These are phyloP conservation scores for Adelphocoris suturalis DNA, from an alignment of 2,888 invertebrate genomes.

Conservation along the genomic window DNA sequence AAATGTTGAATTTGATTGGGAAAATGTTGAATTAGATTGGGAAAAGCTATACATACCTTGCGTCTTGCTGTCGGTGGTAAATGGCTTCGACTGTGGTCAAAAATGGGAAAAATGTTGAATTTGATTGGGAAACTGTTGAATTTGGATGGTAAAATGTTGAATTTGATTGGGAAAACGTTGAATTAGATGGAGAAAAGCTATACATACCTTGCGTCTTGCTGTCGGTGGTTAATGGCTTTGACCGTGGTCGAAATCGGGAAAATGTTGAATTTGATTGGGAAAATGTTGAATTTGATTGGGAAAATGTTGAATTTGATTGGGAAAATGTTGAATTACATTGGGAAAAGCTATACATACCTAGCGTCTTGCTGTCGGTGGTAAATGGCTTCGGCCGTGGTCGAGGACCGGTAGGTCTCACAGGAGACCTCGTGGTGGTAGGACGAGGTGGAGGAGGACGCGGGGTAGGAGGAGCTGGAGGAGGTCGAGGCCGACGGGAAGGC, in stretches of 20 bases:
- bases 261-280: neutral
- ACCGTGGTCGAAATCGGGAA: too few species aligned
- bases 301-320: too few species aligned
- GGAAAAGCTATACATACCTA: constrained; percentile 5
- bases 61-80: constrained; percentile 66
- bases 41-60: neutral
- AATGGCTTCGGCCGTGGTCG: constrained; percentile 31
- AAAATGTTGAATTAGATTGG: too few species aligned
- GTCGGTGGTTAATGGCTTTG: too few species aligned
- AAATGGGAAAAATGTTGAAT: too few species aligned
- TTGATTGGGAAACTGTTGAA: too few species aligned
- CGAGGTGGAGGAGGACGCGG: neutral
- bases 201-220: too few species aligned
- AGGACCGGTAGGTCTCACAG: constrained; percentile 34
- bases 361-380: constrained; percentile 66
- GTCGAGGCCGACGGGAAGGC: constrained; percentile 25
- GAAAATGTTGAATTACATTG: too few species aligned
- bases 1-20: too few species aligned
- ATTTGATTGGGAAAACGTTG: too few species aligned
- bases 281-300: neutral
- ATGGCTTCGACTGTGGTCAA: constrained; percentile 15
- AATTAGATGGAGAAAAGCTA: too few species aligned
- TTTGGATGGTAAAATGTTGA: too few species aligned
- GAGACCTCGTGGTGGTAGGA: constrained; percentile 45
- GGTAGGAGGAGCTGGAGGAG: neutral